phyloP scores from a whole-genome alignment of 53 echinoderm and acorn worm genomes.

The Apostichopus leukothele region DNA sequence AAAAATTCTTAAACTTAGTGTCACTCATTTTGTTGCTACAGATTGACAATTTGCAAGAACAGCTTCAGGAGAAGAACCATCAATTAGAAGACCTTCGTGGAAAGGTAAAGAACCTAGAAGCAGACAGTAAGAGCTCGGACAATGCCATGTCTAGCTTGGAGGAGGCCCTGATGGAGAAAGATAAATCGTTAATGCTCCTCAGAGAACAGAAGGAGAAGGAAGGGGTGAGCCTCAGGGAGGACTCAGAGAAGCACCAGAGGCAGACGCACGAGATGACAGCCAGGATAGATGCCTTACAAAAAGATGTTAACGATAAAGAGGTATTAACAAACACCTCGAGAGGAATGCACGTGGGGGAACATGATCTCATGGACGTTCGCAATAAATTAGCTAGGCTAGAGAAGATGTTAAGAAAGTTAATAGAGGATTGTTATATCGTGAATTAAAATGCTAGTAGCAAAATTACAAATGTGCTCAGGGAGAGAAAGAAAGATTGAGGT shows the following conservation, averaged over 20 bases:
- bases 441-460: too few relatives aligned
- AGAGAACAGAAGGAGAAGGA: constrained; percentile 70
- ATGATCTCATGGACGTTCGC: too few relatives aligned
- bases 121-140: constrained; percentile 89
- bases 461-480: too few relatives aligned
- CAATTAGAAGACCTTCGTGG: constrained; percentile 57
- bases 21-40: constrained; percentile 28
- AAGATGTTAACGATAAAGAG: constrained; percentile 81
- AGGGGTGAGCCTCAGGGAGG: constrained; percentile 65
- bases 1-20: neutral
- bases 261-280: constrained; percentile 70
- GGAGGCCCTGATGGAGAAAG: constrained; percentile 94
- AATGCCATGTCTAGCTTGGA: constrained; percentile 94
- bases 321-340: constrained; percentile 20
- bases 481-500: too few relatives aligned
- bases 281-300: constrained; percentile 68
- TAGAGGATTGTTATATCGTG: too few relatives aligned
- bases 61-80: constrained; percentile 75
- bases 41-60: constrained; percentile 93
- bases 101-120: constrained; percentile 69
- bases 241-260: constrained; percentile 55
- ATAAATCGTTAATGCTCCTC: constrained; percentile 61
- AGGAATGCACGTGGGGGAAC: too few relatives aligned
- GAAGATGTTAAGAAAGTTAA: too few relatives aligned
- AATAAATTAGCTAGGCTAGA: too few relatives aligned